Percentiles rank a stretch among this genome's conserved stretches.
Evolutionary conservation across 2,888 invertebrate genomes (phyloP).

Genomic region (Therioaphis trifolii): DNA sequence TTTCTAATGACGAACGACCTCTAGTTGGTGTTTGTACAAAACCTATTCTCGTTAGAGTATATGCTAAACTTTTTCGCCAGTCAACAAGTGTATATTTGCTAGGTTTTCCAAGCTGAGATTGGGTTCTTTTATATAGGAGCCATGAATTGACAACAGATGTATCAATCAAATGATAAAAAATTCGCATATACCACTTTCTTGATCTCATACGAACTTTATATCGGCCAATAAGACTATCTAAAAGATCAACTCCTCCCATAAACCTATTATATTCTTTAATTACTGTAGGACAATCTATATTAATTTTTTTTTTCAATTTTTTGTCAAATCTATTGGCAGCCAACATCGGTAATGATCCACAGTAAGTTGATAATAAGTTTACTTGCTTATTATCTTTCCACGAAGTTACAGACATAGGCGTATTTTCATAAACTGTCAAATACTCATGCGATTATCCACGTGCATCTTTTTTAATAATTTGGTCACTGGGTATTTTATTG

Average conservation of each 20-base stretch:
- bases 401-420: background rate
- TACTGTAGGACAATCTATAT: conserved; percentile 10
- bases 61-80: background rate
- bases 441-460: background rate
- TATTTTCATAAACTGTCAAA: background rate
- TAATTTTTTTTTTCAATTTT: background rate
- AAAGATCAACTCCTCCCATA: background rate
- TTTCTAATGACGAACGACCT: background rate
- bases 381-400: conserved; percentile 28
- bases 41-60: background rate
- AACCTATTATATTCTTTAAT: too few species aligned
- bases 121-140: conserved; percentile 4
- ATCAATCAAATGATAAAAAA: conserved; percentile 17
- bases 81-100: background rate
- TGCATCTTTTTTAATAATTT: conserved; percentile 66
- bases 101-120: conserved; percentile 1
- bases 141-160: conserved; percentile 1
- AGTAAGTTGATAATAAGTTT: background rate
- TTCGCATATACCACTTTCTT: conserved; percentile 17
- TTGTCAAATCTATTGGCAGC: background rate
- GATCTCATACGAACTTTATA: conserved; percentile 8
- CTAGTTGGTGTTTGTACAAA: background rate
- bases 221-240: conserved; percentile 7
- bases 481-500: conserved; percentile 67
- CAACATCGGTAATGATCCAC: background rate